Evolutionary conservation across 2,888 invertebrate species (phyloP), one percentile per base, ranked within the genome.

Genomic region (Drosophila yooni): DNA sequence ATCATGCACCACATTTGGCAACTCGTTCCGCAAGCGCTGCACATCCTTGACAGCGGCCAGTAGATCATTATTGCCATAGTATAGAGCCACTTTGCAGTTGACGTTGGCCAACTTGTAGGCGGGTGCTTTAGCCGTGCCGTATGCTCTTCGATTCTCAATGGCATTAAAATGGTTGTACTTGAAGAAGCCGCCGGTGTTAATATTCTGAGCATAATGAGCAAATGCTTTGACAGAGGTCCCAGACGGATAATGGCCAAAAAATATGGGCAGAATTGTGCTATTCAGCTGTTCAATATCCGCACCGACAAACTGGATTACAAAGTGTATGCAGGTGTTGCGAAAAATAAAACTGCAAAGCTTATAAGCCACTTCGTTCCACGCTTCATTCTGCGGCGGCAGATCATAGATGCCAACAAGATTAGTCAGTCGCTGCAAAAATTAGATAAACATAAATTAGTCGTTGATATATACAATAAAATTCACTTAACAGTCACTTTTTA

Each of bases 191-290:
- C 81, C 88, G 1, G 88, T 91, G 7, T 76, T 74, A 0, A 93
- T 52, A 11, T 91, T 88, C 89, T 95, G 95, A 1, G 90, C 91
- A 82, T 93, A 95, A 85, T 95, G 95, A 2, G 92, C 72, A 0
- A 95, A 25, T 71, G 95, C 94, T 74, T 93, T 94, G 0, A 93
- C 83, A 2, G 94, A 94, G 0, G 94, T 91, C 1, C 95, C 95
- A 2, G 95, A 94, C 0, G 96, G 95, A 29, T 93, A 88, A 75
- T 96, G 95, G 0, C 94, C 94, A 2, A 95, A 81, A 53, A 95
- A 94, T 0, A 95, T 93, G 0, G 95, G 95, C 46, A 95, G 66
- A 70, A 95, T 91, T 0, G 94, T 94, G 61, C 48, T 83, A 82
- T 94, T 94, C 0, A 93, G 64, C 60, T 94, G 92, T 27, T 92